Base-by-base conservation (phyloP, 2,797 vertebrate species). In the Urocyon cinereoargenteus region DNA sequence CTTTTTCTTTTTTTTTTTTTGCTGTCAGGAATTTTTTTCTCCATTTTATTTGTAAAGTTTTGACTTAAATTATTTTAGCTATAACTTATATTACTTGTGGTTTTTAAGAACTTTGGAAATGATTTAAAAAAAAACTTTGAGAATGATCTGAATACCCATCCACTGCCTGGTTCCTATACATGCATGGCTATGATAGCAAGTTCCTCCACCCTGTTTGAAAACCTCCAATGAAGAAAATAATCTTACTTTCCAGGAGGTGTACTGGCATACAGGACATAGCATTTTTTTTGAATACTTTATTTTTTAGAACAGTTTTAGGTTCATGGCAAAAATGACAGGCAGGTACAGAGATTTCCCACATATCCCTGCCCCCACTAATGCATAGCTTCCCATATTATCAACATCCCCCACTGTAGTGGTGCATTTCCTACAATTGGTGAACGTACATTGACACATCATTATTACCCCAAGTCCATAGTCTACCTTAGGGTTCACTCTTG, bases 1-100 rank as follows among this genome's bases (percentile, higher is more conserved):
- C n/a, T n/a, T n/a, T n/a, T n/a, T n/a, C n/a, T n/a, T n/a, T n/a
- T n/a, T 4, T 12, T 22, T 66, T 62, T 84, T 84, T 90, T 68
- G 31, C 59, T 59, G 73, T 64, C 28, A 89, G 26, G 14, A 68
- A 19, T 89, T 95, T 86, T 95, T 86, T 68, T 81, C 28, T 88
- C 75, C 26, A 26, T 64, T 94, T 90, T 91, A 89, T 64, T 78
- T 85, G 49, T 66, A 45, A 45, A 81, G 53, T 91, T 94, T 61
- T 85, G 24, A 11, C 34, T 90, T 92, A 62, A 73, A 40, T 73
- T 62, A 70, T 84, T 96, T 95, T 82, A 66, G 51, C 87, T 87
- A 14, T 34, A 64, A 90, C 72, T 96, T 87, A 21, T 36, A n/a
- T 64, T 75, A 14, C 21, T 53, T 45, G 13, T 26, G 6, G 40